These are phyloP conservation scores for Drosophila mauritiana DNA, from an alignment of 1,140 invertebrate species.

Conservation along the genomic window DNA sequence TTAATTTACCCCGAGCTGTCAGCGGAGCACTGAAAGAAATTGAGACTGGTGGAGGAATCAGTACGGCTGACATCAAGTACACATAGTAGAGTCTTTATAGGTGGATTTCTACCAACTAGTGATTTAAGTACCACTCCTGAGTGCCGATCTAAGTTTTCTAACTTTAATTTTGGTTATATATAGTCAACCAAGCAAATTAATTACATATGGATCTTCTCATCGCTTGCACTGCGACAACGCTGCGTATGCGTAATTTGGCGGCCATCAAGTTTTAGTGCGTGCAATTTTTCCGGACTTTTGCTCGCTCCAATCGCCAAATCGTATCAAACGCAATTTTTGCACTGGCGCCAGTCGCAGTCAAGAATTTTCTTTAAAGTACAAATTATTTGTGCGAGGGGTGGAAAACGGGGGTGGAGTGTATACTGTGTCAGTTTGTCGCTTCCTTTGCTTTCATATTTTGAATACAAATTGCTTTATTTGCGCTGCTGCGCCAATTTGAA, in stretches of 20 bases:
- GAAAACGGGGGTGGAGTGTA: conserved; percentile 16
- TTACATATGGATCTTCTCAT: neutral
- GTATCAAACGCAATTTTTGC: conserved; percentile 44
- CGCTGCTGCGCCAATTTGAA: conserved; percentile 76
- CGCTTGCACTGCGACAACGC: conserved; percentile 4
- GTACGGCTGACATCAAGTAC: no score
- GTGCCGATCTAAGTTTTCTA: no score
- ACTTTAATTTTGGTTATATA: neutral
- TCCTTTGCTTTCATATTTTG: conserved; percentile 81
- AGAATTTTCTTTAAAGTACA: conserved; percentile 50
- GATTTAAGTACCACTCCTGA: no score
- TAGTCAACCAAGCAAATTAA: neutral
- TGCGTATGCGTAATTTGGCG: conserved; percentile 52
- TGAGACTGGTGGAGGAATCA: neutral
- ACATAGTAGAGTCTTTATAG: no score
- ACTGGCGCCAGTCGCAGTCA: conserved; percentile 63
- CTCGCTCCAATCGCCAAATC: conserved; percentile 25
- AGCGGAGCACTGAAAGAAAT: conserved; percentile 11
- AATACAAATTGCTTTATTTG: conserved; percentile 85
- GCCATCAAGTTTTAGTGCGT: conserved; percentile 29
- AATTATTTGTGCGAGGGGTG: conserved; percentile 41
- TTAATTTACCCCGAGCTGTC: conserved; percentile 48
- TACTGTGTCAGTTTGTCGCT: conserved; percentile 65
- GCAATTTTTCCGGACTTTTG: conserved; percentile 12
- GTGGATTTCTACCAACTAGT: no score